Base-by-base conservation (phyloP, 1,140 invertebrate genomes). In the Penaeus indicus region DNA sequence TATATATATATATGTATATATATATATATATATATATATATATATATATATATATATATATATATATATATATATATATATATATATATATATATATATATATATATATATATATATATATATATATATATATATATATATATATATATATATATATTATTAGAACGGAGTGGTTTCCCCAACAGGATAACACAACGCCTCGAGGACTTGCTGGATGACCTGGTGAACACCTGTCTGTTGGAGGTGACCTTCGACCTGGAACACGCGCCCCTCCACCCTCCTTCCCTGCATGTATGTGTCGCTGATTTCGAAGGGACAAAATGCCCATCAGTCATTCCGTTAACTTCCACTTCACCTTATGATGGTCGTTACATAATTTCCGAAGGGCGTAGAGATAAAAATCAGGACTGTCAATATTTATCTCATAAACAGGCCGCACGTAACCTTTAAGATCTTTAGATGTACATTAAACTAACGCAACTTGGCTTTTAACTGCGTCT, bases 141-240 rank as follows among this genome's bases (percentile, higher is more conserved):
- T 72, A 72, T 25, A 72, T 72, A 72, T 72, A 72, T 25, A 25
- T 72, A 11, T 72, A 25, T 72, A 25, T 72, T 1, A 2, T 11
- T 72, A 11, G 3, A 5, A 25, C 3, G 64, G 18, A 25, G 16
- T 38, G 11, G 13, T 63, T 0, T 11, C 54, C 7, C 54, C 54
- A 54, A 54, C 72, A 88, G 87, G n/a, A 88, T 88, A 32, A 88
- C 81, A 7, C 81, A 79, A 16, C 87, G 82, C 13, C 47, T 88
- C 47, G 87, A 88, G n/a, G 87, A 88, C 42, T 77, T 84, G 69
- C 16, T 84, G 25, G 21, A 54, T 25, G 25, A 81, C 54, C 84
- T 88, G 27, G 63, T 63, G 13, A 78, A 64, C 7, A 84, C 81
- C 13, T 60, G 69, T 25, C 81, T 88, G 25, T 21, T 88, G 69